Percentiles rank a stretch among this genome's conserved stretches.
Conservation (phyloP, 2,797 vertebrate genomes). For the Gorsachius magnificus region DNA sequence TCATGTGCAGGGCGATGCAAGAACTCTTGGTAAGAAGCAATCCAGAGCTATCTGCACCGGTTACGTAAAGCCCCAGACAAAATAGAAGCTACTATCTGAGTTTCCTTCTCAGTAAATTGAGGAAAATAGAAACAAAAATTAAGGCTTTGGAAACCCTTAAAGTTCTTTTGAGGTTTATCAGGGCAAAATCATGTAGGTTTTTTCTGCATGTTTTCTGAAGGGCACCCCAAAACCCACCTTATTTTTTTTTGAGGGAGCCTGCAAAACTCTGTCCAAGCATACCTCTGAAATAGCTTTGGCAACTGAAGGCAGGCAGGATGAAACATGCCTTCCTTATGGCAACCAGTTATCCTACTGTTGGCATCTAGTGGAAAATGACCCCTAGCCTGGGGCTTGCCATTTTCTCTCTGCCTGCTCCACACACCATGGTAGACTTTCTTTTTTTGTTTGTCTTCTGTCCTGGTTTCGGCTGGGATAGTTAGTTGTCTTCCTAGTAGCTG, state of each 20-base stretch:
- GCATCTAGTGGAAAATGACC: background rate
- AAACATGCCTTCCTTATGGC: background rate
- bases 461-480: too few relatives aligned
- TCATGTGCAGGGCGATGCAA: background rate
- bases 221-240: accelerated
- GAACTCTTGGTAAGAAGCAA: background rate
- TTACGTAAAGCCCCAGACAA: background rate
- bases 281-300: background rate
- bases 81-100: background rate
- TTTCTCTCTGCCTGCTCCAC: background rate
- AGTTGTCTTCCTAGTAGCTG: too few relatives aligned
- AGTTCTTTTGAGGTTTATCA: background rate
- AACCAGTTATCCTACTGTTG: background rate
- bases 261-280: background rate
- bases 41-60: background rate
- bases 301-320: background rate
- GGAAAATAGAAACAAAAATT: background rate
- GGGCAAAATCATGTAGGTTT: background rate
- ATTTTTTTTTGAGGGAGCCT: background rate
- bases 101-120: background rate
- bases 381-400: background rate
- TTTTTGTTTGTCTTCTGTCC: background rate
- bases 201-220: background rate
- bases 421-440: background rate
- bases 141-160: background rate